Evolutionary conservation across 2,113 vertebrate species (phyloP).

Genomic region (Nothocercus julius): DNA sequence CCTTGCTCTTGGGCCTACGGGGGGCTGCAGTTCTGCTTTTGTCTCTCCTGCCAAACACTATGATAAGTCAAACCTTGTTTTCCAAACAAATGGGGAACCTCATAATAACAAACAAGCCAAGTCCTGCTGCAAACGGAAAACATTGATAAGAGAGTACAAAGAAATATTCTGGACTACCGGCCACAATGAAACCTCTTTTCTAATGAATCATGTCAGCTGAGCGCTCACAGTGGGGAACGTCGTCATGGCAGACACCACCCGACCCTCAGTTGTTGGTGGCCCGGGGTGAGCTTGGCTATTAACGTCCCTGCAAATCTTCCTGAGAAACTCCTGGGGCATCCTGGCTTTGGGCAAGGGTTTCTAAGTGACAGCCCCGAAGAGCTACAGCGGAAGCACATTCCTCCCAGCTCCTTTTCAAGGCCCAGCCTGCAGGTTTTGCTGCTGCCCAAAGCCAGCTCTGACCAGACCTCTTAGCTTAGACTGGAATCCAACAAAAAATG

Average conservation of each 20-base stretch:
- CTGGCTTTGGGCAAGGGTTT: neutral
- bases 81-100: slow-evolving; percentile 72
- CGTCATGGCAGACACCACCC: slow-evolving; percentile 8
- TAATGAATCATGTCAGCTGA: slow-evolving; percentile 37
- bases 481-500: neutral
- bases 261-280: neutral
- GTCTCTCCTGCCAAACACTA: slow-evolving; percentile 47
- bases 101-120: slow-evolving; percentile 63
- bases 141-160: slow-evolving; percentile 71
- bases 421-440: neutral
- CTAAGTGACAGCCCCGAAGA: neutral
- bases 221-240: slow-evolving; percentile 10
- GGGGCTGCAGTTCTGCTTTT: slow-evolving; percentile 23
- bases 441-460: neutral
- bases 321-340: slow-evolving; percentile 12
- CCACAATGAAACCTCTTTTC: slow-evolving; percentile 63
- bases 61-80: slow-evolving; percentile 72
- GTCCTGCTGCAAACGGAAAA: slow-evolving; percentile 63
- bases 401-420: slow-evolving; percentile 22
- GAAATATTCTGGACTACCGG: slow-evolving; percentile 62
- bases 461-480: neutral
- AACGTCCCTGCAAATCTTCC: slow-evolving; percentile 1
- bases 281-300: neutral
- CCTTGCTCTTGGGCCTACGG: neutral
- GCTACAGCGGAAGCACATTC: neutral